These are phyloP conservation scores for Myocastor coypus DNA, from an alignment of 2,113 vertebrate species.

Conservation along the genomic window DNA sequence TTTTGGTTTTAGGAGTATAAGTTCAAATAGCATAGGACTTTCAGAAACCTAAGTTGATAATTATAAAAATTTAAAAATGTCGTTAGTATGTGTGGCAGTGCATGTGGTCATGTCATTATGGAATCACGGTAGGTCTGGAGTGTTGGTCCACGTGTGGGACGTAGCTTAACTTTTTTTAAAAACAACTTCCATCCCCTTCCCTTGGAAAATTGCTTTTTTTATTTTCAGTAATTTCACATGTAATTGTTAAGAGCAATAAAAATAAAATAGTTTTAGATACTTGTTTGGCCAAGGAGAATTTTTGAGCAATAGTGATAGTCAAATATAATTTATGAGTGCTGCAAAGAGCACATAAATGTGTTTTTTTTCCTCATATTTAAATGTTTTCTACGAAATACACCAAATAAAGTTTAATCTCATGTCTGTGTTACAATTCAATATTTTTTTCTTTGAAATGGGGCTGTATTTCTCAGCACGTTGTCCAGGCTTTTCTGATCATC, in stretches of 20 bases:
- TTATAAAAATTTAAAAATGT: constrained; percentile 31
- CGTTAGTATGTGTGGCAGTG: not conserved
- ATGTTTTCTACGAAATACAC: constrained; percentile 6
- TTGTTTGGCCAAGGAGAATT: constrained; percentile 50
- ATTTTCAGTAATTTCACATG: not conserved
- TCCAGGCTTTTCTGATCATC: not conserved
- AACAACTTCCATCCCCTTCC: not conserved
- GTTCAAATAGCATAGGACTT: constrained; percentile 19
- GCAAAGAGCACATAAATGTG: not conserved
- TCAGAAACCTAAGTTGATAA: not conserved
- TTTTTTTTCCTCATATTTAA: constrained; percentile 28
- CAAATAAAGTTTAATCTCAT: not conserved
- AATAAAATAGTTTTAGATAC: constrained; percentile 10
- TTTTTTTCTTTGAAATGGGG: not conserved
- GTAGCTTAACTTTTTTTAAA: not conserved
- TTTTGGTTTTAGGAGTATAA: not conserved
- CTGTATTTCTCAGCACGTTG: not conserved
- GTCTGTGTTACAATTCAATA: not conserved
- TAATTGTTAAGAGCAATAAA: constrained; percentile 50
- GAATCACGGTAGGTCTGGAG: too few species aligned
- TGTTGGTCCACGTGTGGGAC: not conserved
- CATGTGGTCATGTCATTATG: not conserved
- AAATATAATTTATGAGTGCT: not conserved
- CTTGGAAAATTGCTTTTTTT: constrained; percentile 45
- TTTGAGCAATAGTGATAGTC: not conserved